Evolutionary conservation across 2,888 invertebrate genomes (phyloP).

Genomic region (Chouioia cunea): DNA sequence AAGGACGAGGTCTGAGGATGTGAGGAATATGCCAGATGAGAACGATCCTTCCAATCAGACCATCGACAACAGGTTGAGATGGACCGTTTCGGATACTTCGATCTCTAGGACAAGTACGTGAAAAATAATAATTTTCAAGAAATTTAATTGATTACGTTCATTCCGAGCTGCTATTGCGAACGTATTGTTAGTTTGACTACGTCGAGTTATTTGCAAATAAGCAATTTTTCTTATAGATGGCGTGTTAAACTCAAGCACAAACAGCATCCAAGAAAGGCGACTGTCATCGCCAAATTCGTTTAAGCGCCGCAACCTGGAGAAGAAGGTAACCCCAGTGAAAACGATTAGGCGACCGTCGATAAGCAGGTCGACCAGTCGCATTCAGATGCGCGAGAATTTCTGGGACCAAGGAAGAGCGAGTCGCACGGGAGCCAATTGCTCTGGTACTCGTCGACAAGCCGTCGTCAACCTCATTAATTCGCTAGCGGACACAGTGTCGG

Average conservation of each 20-base stretch:
- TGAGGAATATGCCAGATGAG: constrained; percentile 65
- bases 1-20: constrained; percentile 63
- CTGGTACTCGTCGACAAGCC: constrained; percentile 39
- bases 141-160: background rate
- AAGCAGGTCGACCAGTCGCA: constrained; percentile 57
- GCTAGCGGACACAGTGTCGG: constrained; percentile 18
- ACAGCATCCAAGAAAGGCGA: constrained; percentile 54
- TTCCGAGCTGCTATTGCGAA: too few relatives aligned
- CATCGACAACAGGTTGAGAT: constrained; percentile 51
- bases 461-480: constrained; percentile 36
- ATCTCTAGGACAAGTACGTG: constrained; percentile 49
- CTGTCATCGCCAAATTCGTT: constrained; percentile 60
- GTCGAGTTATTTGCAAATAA: background rate
- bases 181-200: constrained; percentile 7
- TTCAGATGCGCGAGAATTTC: constrained; percentile 59
- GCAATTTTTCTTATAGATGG: constrained; percentile 37
- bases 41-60: constrained; percentile 64
- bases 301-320: constrained; percentile 63
- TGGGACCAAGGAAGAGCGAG: constrained; percentile 60
- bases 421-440: constrained; percentile 47
- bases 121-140: background rate
- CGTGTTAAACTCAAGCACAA: constrained; percentile 44
- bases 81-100: constrained; percentile 53
- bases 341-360: constrained; percentile 62
- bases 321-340: constrained; percentile 64